Percentiles rank a stretch among this genome's conserved stretches.
Conservation (phyloP, 2,113 vertebrate species). For the Promerops cafer region DNA sequence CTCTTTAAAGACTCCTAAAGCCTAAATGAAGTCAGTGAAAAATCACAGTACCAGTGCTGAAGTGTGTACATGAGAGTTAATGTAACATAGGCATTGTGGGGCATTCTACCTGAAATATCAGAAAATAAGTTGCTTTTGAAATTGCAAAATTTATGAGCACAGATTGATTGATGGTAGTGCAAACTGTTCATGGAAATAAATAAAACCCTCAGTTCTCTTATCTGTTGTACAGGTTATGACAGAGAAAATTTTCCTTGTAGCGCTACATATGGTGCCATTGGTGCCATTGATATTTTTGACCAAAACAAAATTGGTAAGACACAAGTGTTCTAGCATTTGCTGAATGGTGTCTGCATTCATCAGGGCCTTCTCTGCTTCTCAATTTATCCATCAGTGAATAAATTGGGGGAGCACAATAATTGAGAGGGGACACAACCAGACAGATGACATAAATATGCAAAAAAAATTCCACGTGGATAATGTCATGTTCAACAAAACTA, state of each 20-base stretch:
- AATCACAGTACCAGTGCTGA: neutral
- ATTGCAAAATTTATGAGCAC: neutral
- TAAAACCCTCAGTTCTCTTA: accelerated
- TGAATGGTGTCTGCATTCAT: accelerated
- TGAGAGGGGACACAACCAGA: neutral
- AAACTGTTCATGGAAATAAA: neutral
- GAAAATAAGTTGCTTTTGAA: neutral
- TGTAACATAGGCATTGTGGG: neutral
- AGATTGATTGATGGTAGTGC: neutral
- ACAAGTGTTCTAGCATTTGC: neutral
- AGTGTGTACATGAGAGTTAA: neutral
- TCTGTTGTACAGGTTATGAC: neutral
- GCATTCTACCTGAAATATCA: neutral
- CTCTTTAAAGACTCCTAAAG: neutral
- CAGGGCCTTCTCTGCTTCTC: neutral
- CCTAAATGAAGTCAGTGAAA: neutral
- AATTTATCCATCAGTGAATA: neutral
- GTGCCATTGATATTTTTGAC: neutral
- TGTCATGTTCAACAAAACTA: neutral
- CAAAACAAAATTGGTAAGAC: neutral
- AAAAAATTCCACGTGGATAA: neutral
- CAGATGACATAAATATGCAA: neutral
- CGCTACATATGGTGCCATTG: neutral
- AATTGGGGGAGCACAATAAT: accelerated
- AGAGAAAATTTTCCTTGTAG: neutral